Base-by-base conservation (phyloP, 2,888 invertebrate species). In the Limnephilus auricula region DNA sequence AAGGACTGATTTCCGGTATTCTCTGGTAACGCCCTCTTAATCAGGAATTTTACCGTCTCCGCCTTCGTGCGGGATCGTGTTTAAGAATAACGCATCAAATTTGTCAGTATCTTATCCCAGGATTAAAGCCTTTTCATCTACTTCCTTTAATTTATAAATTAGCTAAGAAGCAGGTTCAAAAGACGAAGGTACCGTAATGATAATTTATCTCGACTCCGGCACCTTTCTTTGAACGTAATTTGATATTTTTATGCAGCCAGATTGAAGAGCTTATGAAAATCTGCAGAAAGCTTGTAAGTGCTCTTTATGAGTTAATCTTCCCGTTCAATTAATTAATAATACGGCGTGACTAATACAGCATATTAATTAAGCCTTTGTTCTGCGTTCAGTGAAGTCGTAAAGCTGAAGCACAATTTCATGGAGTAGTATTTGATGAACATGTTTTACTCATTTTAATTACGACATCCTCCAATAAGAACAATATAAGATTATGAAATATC, bases 361-460 rank as follows among this genome's bases (percentile, higher is more conserved):
- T 12, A 84, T 84, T 84, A 84, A 84, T 84, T 80, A 80, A 31
- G 32, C 80, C 80, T 80, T 80, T 80, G 80, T 80, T 80, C 80
- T 32, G 80, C 80, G 30, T 80, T 80, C 32, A 80, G 80, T 32
- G 32, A 80, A 80, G 30, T 80, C 30, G 32, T 80, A 80, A 80
- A 80, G 31, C 32, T 32, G 18, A 31, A 80, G 31, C 80, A 80
- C 65, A 65, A 65, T 65, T 65, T 65, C 65, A 65, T 65, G 65
- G 65, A 65, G 65, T 65, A n/a, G 25, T 65, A 65, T 65, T 65
- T 65, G 65, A 65, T 65, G 65, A 65, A 65, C 65, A 25, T 65
- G 65, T 65, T 25, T 65, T 65, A 65, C 25, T 65, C 65, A 65
- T 65, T 65, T 25, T 65, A 65, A 65, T 65, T 65, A 65, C 25